A percentile compares a stretch with the other conserved stretches of the same genome.
Evolutionary conservation across 2,797 vertebrate species (phyloP).

Genomic region (Phaenicophaeus curvirostris): DNA sequence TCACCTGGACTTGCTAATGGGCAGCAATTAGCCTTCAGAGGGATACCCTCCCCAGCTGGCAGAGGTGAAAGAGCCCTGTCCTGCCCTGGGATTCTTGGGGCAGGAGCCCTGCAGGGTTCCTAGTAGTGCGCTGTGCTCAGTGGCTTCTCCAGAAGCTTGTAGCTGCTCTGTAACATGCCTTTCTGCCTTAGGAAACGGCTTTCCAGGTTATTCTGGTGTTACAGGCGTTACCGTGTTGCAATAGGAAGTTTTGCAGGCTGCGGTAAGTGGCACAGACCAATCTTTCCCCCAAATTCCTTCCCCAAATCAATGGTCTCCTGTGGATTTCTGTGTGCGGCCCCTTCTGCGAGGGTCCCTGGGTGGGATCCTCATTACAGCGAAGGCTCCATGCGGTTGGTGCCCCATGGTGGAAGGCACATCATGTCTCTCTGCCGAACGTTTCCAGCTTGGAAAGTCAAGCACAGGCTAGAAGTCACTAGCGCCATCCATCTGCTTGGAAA

Average conservation of each 20-base stretch:
- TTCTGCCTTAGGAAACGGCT: not conserved
- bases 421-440: accelerated
- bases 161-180: not conserved
- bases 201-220: not conserved
- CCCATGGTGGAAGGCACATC: accelerated
- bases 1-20: not conserved
- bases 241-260: not conserved
- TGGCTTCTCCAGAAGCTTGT: not conserved
- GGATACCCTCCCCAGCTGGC: accelerated
- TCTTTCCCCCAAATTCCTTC: too few relatives aligned
- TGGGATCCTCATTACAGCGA: accelerated
- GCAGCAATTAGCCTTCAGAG: not conserved
- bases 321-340: accelerated
- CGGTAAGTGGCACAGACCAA: accelerated
- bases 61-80: accelerated
- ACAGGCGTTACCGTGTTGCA: accelerated
- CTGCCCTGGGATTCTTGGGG: not conserved
- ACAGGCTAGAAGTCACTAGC: accelerated
- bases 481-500: not conserved
- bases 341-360: not conserved
- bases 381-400: not conserved
- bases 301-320: accelerated
- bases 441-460: not conserved
- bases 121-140: accelerated
- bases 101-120: not conserved